Conservation (phyloP, 2,888 invertebrate species). For the Chrysina gloriosa region DNA sequence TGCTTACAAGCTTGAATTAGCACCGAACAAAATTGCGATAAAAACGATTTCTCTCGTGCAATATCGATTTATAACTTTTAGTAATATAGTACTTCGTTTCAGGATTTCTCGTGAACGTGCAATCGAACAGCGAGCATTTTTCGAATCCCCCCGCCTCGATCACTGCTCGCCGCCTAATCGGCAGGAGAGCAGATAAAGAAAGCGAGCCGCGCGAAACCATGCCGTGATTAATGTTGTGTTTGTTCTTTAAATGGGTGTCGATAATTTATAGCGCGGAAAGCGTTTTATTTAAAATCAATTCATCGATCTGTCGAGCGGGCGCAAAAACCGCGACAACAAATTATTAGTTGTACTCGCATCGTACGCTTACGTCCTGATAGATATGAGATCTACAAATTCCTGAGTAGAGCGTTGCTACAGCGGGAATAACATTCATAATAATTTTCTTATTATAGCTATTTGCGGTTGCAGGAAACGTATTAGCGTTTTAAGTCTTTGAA, state of each 20-base stretch:
- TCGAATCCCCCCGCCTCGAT: too few species aligned
- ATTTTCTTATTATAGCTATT: conserved; percentile 5
- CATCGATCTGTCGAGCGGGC: neutral
- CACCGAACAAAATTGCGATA: too few species aligned
- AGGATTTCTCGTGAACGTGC: too few species aligned
- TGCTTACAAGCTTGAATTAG: too few species aligned
- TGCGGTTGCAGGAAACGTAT: too few species aligned
- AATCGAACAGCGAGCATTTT: too few species aligned
- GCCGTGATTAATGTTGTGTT: conserved; percentile 3
- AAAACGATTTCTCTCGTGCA: too few species aligned
- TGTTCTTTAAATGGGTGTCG: neutral
- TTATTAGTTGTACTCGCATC: neutral
- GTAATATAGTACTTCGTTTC: too few species aligned
- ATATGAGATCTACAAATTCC: neutral
- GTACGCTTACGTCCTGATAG: neutral
- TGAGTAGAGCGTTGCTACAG: too few species aligned
- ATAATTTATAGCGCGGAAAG: neutral
- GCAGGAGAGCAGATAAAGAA: neutral
- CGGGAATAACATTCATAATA: neutral
- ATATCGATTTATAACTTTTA: too few species aligned
- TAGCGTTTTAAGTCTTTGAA: too few species aligned
- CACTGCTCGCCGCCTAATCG: too few species aligned
- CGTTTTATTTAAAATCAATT: conserved; percentile 16
- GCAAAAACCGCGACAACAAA: neutral
- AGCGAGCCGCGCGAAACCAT: neutral